Conservation (phyloP, 2,113 vertebrate species). For the Leucopsar rothschildi region DNA sequence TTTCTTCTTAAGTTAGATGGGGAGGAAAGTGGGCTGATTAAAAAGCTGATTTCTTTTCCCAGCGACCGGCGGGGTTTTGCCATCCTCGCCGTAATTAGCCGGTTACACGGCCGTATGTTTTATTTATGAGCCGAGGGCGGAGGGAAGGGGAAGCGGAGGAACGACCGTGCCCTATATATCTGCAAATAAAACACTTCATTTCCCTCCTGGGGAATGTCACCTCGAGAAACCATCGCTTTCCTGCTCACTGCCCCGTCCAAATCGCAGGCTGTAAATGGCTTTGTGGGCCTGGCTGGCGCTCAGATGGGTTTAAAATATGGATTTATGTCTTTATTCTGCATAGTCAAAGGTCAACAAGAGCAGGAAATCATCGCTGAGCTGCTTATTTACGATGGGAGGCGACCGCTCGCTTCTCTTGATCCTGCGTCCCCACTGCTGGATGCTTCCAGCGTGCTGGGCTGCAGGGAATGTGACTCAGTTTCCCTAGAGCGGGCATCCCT, state of each 20-base stretch:
- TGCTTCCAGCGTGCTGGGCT: neutral
- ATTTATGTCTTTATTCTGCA: constrained; percentile 67
- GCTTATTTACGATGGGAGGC: constrained; percentile 44
- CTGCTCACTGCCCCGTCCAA: constrained; percentile 58
- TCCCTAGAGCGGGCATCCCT: neutral
- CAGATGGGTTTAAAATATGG: constrained; percentile 62
- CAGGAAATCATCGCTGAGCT: constrained; percentile 56
- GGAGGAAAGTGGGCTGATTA: constrained; percentile 22
- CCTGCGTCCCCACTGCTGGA: neutral
- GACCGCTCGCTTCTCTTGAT: neutral
- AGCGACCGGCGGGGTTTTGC: constrained; percentile 49
- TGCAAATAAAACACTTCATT: constrained; percentile 64
- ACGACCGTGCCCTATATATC: constrained; percentile 61
- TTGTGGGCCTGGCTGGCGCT: constrained; percentile 48
- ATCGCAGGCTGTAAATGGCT: constrained; percentile 58
- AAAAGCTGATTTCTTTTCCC: constrained; percentile 52
- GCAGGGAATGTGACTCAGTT: neutral
- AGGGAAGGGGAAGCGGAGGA: constrained; percentile 55
- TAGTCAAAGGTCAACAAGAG: constrained; percentile 69
- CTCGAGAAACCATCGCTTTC: constrained; percentile 59
- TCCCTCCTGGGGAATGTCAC: constrained; percentile 64
- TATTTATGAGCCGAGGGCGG: constrained; percentile 65
- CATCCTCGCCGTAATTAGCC: constrained; percentile 66
- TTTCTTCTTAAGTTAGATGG: neutral
- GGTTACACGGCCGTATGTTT: constrained; percentile 64